Percentiles rank a stretch among this genome's conserved stretches.
Evolutionary conservation across 2,113 vertebrate genomes (phyloP).

Genomic region (Vanacampus margaritifer): DNA sequence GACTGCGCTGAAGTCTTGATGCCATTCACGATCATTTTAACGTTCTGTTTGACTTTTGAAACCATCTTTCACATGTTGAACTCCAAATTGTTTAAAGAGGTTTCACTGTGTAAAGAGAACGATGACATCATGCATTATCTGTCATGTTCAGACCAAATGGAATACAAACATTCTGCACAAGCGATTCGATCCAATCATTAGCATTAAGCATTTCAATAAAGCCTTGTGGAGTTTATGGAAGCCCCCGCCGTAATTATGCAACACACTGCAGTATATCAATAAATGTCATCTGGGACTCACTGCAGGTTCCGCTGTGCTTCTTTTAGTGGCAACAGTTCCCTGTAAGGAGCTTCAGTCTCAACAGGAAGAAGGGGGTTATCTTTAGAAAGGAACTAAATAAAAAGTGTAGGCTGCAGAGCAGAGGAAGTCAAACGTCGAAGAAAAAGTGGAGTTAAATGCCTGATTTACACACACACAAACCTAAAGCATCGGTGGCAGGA

Average conservation of each 20-base stretch:
- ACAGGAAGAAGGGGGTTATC: conserved; percentile 8
- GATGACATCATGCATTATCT: background rate
- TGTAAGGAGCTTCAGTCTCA: conserved; percentile 8
- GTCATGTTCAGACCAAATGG: background rate
- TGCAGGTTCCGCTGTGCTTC: background rate
- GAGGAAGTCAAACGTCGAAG: background rate
- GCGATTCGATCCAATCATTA: background rate
- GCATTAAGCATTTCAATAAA: background rate
- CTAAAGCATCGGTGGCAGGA: too few relatives aligned
- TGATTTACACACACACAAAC: background rate
- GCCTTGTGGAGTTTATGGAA: conserved; percentile 33
- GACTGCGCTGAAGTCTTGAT: too few relatives aligned
- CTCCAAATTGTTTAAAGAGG: too few relatives aligned
- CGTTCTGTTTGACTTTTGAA: too few relatives aligned
- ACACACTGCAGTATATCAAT: conserved; percentile 9
- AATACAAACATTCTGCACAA: background rate
- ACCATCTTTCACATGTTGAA: too few relatives aligned
- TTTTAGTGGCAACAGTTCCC: conserved; percentile 2
- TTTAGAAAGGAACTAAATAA: background rate
- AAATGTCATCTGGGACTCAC: background rate
- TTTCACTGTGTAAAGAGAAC: background rate
- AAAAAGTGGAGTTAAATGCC: background rate
- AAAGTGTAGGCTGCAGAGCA: background rate
- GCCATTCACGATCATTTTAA: too few relatives aligned
- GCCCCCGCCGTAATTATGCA: conserved; percentile 50